phyloP scores from a whole-genome alignment of 2,113 vertebrate species.

The Calyptomena viridis region DNA sequence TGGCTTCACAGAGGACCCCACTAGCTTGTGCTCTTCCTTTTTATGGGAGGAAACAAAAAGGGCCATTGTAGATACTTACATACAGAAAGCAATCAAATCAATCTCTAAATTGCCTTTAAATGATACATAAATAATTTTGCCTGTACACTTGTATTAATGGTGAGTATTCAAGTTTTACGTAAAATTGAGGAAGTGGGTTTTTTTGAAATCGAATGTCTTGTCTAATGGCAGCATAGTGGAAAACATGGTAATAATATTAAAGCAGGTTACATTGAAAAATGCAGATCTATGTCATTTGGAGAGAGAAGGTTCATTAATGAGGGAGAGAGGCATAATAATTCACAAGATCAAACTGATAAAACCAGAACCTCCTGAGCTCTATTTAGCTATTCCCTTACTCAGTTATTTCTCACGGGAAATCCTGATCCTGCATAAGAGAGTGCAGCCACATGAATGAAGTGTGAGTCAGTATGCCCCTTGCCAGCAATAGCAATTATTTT shows the following conservation, averaged over 20 bases:
- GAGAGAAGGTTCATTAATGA: neutral
- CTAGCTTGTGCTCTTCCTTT: neutral
- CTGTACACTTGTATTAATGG: neutral
- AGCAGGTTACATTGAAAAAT: neutral
- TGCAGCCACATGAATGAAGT: neutral
- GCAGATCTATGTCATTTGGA: neutral
- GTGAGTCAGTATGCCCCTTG: neutral
- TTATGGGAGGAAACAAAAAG: neutral
- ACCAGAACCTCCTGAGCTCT: neutral
- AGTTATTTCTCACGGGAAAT: neutral
- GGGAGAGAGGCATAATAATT: neutral
- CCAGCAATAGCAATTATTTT: neutral
- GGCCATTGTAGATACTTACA: neutral
- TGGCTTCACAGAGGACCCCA: neutral
- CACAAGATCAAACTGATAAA: neutral
- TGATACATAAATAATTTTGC: neutral
- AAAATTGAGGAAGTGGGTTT: neutral
- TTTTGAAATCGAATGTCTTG: neutral
- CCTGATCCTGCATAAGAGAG: neutral
- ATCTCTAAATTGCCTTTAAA: neutral
- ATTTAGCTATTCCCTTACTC: neutral
- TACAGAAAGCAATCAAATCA: neutral
- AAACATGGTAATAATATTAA: neutral
- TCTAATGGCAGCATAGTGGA: neutral
- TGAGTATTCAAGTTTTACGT: neutral